These are phyloP conservation scores for Papilio helenus DNA, from an alignment of 1,140 invertebrate genomes.

Conservation along the genomic window DNA sequence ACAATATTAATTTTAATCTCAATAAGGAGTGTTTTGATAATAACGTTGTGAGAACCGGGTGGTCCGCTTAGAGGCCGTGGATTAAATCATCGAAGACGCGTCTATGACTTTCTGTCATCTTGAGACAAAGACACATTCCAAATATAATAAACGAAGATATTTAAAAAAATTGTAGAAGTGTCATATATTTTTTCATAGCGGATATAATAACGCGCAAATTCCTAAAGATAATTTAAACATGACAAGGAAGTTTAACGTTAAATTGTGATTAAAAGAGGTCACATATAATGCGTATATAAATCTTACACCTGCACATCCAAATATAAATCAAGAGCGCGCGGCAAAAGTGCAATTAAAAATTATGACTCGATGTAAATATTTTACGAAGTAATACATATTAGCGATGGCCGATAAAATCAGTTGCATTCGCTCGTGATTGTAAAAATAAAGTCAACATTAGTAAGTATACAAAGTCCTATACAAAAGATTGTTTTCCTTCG, in stretches of 20 bases:
- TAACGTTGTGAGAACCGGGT: neutral
- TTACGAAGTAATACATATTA: conserved; percentile 36
- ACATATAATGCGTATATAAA: conserved; percentile 14
- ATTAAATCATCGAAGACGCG: neutral
- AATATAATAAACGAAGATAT: neutral
- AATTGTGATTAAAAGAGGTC: conserved; percentile 7
- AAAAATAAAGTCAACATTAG: neutral
- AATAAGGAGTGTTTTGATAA: neutral
- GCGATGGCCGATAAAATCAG: conserved; percentile 23
- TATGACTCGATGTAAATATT: conserved; percentile 39
- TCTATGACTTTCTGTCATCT: conserved; percentile 11
- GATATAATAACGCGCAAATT: neutral
- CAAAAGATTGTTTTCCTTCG: neutral
- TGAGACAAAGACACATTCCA: neutral
- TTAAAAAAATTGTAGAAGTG: neutral
- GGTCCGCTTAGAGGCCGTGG: neutral
- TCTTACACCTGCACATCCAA: conserved; percentile 31
- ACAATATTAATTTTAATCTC: neutral
- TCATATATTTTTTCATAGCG: neutral
- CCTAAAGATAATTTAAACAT: neutral
- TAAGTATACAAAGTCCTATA: neutral
- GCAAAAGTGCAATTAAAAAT: conserved; percentile 37
- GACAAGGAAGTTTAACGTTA: conserved; percentile 11
- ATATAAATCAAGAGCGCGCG: conserved; percentile 30
- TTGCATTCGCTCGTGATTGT: neutral